Conservation (phyloP, 2,888 invertebrate genomes). For the Polietes domitor region DNA sequence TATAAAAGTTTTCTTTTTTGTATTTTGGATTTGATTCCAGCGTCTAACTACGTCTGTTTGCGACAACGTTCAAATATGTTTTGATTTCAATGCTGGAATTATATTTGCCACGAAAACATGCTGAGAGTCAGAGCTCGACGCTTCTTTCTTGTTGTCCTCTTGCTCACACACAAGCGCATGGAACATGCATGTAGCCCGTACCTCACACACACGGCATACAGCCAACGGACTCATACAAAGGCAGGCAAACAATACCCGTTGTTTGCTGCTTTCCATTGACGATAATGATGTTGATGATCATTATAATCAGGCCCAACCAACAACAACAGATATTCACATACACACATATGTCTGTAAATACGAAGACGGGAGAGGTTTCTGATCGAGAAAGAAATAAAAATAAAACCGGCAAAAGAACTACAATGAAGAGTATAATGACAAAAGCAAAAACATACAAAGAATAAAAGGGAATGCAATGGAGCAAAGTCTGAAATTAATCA, state of each 20-base stretch:
- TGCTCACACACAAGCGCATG: too few relatives aligned
- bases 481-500: neutral
- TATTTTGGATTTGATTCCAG: constrained; percentile 18
- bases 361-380: constrained; percentile 37
- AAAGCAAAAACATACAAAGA: neutral
- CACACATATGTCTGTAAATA: constrained; percentile 24
- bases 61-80: constrained; percentile 59
- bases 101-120: constrained; percentile 51
- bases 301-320: neutral
- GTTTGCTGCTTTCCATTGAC: constrained; percentile 34
- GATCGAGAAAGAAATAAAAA: constrained; percentile 49
- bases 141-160: constrained; percentile 26
- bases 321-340: constrained; percentile 54
- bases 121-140: constrained; percentile 37
- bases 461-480: constrained; percentile 5
- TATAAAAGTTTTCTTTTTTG: constrained; percentile 16
- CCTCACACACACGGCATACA: constrained; percentile 1
- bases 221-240: constrained; percentile 7
- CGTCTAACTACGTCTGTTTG: constrained; percentile 49
- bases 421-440: neutral
- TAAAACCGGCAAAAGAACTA: constrained; percentile 49
- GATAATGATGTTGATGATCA: constrained; percentile 17
- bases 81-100: constrained; percentile 52
- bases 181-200: neutral
- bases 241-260: constrained; percentile 47